Percentiles rank a stretch among this genome's conserved stretches.
Conservation (phyloP, 2,888 invertebrate genomes). For the Bhutanitis thaidina region DNA sequence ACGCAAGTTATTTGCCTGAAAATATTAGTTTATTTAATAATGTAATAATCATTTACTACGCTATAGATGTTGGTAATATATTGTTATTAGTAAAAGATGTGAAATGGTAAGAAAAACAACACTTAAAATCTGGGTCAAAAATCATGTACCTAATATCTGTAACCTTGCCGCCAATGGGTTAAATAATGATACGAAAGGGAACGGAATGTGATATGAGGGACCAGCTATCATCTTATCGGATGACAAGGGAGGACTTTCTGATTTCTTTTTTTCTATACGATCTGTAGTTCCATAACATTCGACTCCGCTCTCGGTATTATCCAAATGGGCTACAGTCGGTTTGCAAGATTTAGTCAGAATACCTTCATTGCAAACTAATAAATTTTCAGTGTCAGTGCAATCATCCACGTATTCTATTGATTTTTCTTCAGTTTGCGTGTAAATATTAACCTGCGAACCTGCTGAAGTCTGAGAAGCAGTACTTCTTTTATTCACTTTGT, state of each 20-base stretch:
- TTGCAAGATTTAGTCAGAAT: slow-evolving; percentile 32
- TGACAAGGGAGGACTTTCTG: slow-evolving; percentile 72
- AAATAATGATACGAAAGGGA: slow-evolving; percentile 66
- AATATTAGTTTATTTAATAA: slow-evolving; percentile 65
- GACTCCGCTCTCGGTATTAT: slow-evolving; percentile 17
- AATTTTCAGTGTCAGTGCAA: slow-evolving; percentile 42
- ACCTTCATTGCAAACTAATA: slow-evolving; percentile 33
- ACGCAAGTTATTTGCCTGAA: slow-evolving; percentile 91
- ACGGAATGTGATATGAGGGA: slow-evolving; percentile 46
- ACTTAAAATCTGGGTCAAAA: slow-evolving; percentile 21
- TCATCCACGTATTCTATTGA: slow-evolving; percentile 37
- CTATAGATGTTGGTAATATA: slow-evolving; percentile 27
- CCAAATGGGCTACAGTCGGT: slow-evolving; percentile 15
- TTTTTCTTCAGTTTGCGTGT: slow-evolving; percentile 40
- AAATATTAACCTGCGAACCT: slow-evolving; percentile 41
- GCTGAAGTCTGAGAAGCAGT: slow-evolving; percentile 48
- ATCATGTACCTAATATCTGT: slow-evolving; percentile 71
- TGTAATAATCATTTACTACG: slow-evolving; percentile 31
- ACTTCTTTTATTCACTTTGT: slow-evolving; percentile 50
- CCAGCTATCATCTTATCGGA: slow-evolving; percentile 49
- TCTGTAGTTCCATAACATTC: slow-evolving; percentile 5
- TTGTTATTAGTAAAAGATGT: slow-evolving; percentile 32
- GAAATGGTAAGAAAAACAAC: slow-evolving; percentile 34
- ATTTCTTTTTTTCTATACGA: slow-evolving; percentile 49
- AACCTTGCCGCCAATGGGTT: slow-evolving; percentile 72